phyloP scores from a whole-genome alignment of 2,888 invertebrate species.

The Caenorhabditis panamensis region DNA sequence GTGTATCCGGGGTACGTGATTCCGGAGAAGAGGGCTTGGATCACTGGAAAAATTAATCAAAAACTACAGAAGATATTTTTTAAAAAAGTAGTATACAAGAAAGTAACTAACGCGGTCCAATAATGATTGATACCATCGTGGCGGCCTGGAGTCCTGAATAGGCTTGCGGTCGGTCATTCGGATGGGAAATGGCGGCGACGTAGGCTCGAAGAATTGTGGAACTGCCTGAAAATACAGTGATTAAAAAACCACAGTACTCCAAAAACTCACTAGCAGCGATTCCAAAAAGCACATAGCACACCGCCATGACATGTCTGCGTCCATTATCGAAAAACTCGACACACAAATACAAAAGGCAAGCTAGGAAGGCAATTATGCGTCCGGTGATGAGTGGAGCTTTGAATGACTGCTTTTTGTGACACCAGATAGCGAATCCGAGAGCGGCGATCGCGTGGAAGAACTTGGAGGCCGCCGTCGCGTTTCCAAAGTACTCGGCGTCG shows the following conservation, averaged over 20 bases:
- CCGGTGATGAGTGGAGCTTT: constrained; percentile 62
- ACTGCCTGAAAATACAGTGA: constrained; percentile 59
- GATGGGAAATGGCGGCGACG: constrained; percentile 61
- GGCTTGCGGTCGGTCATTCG: constrained; percentile 61
- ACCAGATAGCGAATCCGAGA: constrained; percentile 68
- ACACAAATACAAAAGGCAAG: constrained; percentile 65
- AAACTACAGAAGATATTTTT: background rate
- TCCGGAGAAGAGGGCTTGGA: constrained; percentile 62
- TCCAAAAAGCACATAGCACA: constrained; percentile 68
- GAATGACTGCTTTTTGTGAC: constrained; percentile 49
- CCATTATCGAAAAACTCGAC: constrained; percentile 64
- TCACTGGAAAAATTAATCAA: constrained; percentile 62
- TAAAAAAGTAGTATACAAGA: background rate
- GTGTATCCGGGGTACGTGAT: constrained; percentile 63
- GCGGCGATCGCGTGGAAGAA: constrained; percentile 68
- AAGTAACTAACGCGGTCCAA: constrained; percentile 64
- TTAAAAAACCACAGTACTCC: no score
- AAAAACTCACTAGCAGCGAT: constrained; percentile 57
- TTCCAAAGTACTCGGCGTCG: constrained; percentile 69
- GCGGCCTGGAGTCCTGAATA: constrained; percentile 62
- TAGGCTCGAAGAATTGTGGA: constrained; percentile 65
- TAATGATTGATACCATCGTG: constrained; percentile 64
- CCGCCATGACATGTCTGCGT: constrained; percentile 64
- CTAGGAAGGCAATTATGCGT: constrained; percentile 62
- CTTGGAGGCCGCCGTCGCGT: constrained; percentile 65